Percentiles rank a stretch among this genome's conserved stretches.
Conservation (phyloP, 2,888 invertebrate genomes). For the Caenorhabditis virilis region DNA sequence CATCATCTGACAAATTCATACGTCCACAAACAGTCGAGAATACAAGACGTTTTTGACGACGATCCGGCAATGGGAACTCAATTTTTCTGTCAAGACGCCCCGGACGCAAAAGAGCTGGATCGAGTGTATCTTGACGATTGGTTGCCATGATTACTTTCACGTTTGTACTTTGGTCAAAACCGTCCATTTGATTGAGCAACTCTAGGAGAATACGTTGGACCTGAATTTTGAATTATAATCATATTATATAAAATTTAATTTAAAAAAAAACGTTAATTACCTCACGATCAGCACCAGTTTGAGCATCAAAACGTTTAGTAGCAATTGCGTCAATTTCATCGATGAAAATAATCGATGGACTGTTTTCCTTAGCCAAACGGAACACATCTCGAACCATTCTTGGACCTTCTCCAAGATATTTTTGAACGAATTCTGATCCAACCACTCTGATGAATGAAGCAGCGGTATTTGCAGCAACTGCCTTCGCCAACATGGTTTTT, state of each 20-base stretch:
- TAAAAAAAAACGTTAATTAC: constrained; percentile 6
- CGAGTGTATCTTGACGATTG: constrained; percentile 94
- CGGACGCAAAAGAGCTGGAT: constrained; percentile 92
- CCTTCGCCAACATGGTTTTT: constrained; percentile 97
- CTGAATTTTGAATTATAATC: constrained; percentile 71
- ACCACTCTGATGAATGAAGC: constrained; percentile 98
- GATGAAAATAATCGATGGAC: constrained; percentile 98
- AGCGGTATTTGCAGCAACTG: constrained; percentile 67
- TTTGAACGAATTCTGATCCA: constrained; percentile 98
- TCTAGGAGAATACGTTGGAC: constrained; percentile 96
- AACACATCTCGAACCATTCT: constrained; percentile 99
- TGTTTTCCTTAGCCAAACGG: constrained; percentile 96
- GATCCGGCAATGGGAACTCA: constrained; percentile 95
- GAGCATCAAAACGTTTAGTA: constrained; percentile 79
- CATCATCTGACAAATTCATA: constrained; percentile 97
- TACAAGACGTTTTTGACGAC: constrained; percentile 85
- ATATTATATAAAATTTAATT: not conserved
- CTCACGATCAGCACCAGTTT: constrained; percentile 68
- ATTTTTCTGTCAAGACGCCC: constrained; percentile 97
- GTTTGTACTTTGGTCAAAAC: constrained; percentile 99
- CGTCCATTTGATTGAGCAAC: constrained; percentile 98
- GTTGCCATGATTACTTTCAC: constrained; percentile 97
- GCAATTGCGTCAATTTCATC: constrained; percentile 99
- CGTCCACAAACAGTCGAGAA: constrained; percentile 95
- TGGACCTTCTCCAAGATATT: constrained; percentile 95